Evolutionary conservation across 2,888 invertebrate genomes (phyloP).

Genomic region (Zeuzera pyrina): DNA sequence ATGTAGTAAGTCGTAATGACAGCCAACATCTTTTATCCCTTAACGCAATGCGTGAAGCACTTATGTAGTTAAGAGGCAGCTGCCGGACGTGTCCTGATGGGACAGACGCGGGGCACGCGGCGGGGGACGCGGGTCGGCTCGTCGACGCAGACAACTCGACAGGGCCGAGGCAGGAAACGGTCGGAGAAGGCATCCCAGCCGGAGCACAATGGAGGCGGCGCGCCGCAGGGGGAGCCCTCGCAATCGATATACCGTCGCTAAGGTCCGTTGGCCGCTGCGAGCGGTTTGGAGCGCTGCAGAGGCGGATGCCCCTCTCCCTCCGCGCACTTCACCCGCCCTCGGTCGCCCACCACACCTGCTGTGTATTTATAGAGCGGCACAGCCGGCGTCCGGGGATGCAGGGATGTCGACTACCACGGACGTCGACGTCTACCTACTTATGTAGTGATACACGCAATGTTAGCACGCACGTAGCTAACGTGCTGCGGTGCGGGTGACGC

Average conservation of each 20-base stretch:
- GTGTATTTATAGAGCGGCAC: constrained; percentile 68
- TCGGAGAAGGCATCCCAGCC: constrained; percentile 66
- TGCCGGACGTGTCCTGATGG: constrained; percentile 51
- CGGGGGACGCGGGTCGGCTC: constrained; percentile 25
- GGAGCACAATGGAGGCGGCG: constrained; percentile 66
- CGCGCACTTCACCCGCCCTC: constrained; percentile 40
- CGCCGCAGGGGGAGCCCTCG: constrained; percentile 72
- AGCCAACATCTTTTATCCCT: too few species aligned
- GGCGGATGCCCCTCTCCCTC: constrained; percentile 60
- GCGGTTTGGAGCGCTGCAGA: constrained; percentile 67
- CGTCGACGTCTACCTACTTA: constrained; percentile 40
- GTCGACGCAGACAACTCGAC: constrained; percentile 43
- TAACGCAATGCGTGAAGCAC: constrained; percentile 28
- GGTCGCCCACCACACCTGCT: constrained; percentile 62
- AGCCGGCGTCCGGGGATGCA: constrained; percentile 61
- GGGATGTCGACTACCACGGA: constrained; percentile 55
- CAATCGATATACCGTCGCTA: constrained; percentile 74
- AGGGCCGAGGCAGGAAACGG: constrained; percentile 61
- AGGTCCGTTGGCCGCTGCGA: constrained; percentile 72
- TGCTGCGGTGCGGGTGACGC: constrained; percentile 38
- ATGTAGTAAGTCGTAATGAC: too few species aligned
- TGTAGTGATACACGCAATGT: constrained; percentile 27
- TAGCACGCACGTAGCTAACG: constrained; percentile 29
- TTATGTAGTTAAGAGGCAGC: constrained; percentile 42
- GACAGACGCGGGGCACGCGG: constrained; percentile 27